Conservation (phyloP, 1,140 invertebrate species). For the Drosophila kanapiae region DNA sequence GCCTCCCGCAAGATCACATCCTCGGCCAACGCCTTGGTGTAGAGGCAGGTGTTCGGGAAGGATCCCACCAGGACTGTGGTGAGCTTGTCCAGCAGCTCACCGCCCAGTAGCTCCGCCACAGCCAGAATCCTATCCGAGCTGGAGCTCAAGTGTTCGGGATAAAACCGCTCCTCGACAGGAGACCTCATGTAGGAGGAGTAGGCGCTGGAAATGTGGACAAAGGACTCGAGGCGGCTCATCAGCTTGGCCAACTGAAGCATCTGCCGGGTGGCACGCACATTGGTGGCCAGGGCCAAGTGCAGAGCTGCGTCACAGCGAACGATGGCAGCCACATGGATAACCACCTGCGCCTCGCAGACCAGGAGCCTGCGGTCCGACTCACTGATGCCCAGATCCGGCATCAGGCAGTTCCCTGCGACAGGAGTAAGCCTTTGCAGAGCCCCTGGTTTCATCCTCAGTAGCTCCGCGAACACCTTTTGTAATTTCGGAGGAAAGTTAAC, state of each 20-base stretch:
- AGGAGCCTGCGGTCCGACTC: constrained; percentile 85
- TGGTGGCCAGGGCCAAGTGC: constrained; percentile 87
- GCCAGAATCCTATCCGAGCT: constrained; percentile 88
- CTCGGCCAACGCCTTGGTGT: constrained; percentile 93
- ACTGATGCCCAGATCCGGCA: constrained; percentile 89
- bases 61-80: constrained; percentile 89
- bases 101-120: constrained; percentile 85
- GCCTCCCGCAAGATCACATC: constrained; percentile 88
- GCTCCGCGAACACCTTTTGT: constrained; percentile 29
- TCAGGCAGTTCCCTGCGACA: constrained; percentile 86
- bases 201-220: constrained; percentile 91
- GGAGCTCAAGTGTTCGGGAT: constrained; percentile 88
- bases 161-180: constrained; percentile 89
- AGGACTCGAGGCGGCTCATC: constrained; percentile 88
- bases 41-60: constrained; percentile 93
- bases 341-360: constrained; percentile 87
- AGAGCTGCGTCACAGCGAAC: constrained; percentile 92
- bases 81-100: constrained; percentile 88
- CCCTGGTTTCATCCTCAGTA: constrained; percentile 9
- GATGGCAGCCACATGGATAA: constrained; percentile 95
- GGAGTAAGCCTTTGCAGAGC: constrained; percentile 57
- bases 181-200: constrained; percentile 88
- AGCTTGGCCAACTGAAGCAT: constrained; percentile 87
- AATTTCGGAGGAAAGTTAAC: neutral
- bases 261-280: constrained; percentile 87